Base-by-base conservation (phyloP, 2,113 vertebrate species). In the Aegypius monachus region DNA sequence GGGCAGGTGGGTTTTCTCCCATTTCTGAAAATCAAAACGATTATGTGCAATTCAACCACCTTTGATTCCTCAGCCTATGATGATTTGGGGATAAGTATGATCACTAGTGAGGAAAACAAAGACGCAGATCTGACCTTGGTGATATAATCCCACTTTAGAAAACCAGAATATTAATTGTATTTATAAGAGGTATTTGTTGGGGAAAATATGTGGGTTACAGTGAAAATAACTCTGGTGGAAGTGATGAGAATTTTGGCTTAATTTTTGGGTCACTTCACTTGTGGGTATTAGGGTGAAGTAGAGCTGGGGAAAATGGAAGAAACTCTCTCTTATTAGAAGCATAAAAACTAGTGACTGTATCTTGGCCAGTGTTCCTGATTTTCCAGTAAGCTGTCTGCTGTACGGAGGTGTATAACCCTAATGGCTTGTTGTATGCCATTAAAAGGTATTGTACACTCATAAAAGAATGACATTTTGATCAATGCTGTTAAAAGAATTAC, bases 391-490 rank as follows among this genome's bases (percentile, higher is more conserved):
- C 97, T 96, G 96, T 98, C 97, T 98, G 96, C 97, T 97, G 63
- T 96, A 95, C 70, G 58, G 98, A 98, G 98, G 97, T 98, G 98
- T 98, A 98, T 98, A 98, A 98, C 98, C 98, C 98, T 98, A 99
- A 99, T 99, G 98, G 98, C 98, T 98, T 98, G 98, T 98, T 98
- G 98, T 98, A 98, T 98, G 98, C 98, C 98, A 98, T 99, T 99
- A 99, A 99, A 99, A 99, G 98, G 98, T 98, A 98, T 98, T 99
- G 99, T 99, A 98, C 98, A 98, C 98, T 98, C 98, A 98, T 99
- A 98, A 99, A 99, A 99, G 98, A 98, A 98, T 99, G 99, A 99
- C 99, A 99, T 99, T 99, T 99, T 99, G 98, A 99, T 99, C 99
- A 99, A 98, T 99, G 98, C 98, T 99, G 98, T 99, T 99, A 99